A percentile compares a stretch with the other conserved stretches of the same genome.
Evolutionary conservation across 2,888 invertebrate genomes (phyloP).

Genomic region (Prosopocoilus inquinatus): DNA sequence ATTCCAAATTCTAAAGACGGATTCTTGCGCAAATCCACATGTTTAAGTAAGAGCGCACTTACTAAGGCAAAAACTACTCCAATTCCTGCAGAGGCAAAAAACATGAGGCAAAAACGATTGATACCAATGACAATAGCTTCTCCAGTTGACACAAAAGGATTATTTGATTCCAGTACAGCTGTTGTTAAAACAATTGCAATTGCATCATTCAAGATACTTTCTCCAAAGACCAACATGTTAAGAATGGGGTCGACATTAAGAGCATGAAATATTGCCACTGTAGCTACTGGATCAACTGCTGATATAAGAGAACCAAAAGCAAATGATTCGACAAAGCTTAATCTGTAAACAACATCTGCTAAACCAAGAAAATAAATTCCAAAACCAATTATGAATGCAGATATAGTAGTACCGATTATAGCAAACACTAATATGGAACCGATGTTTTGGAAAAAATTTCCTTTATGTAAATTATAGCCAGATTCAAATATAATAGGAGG

Average conservation of each 20-base stretch:
- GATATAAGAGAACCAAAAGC: slow-evolving; percentile 98
- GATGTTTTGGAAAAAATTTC: slow-evolving; percentile 94
- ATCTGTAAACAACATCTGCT: slow-evolving; percentile 85
- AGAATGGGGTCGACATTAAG: slow-evolving; percentile 95
- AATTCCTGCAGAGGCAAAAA: slow-evolving; percentile 96
- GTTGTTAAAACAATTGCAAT: slow-evolving; percentile 97
- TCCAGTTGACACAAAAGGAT: slow-evolving; percentile 67
- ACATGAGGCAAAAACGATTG: slow-evolving; percentile 92
- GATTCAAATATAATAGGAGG: slow-evolving; percentile 99
- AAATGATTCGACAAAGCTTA: slow-evolving; percentile 95
- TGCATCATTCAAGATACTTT: slow-evolving; percentile 96
- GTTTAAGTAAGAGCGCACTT: slow-evolving; percentile 89
- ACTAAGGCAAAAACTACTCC: slow-evolving; percentile 93
- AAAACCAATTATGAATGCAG: slow-evolving; percentile 94
- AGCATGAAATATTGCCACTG: slow-evolving; percentile 97
- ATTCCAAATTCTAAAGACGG: slow-evolving; percentile 98
- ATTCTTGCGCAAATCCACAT: slow-evolving; percentile 93
- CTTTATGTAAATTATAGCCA: slow-evolving; percentile 98
- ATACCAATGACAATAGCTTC: slow-evolving; percentile 87
- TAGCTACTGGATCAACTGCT: slow-evolving; percentile 98
- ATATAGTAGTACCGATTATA: slow-evolving; percentile 94
- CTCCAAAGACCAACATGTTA: slow-evolving; percentile 98
- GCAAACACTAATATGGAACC: slow-evolving; percentile 98
- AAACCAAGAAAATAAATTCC: slow-evolving; percentile 93
- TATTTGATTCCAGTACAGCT: slow-evolving; percentile 72